Evolutionary conservation across 2,888 invertebrate species (phyloP).

Genomic region (Bhutanitis thaidina): DNA sequence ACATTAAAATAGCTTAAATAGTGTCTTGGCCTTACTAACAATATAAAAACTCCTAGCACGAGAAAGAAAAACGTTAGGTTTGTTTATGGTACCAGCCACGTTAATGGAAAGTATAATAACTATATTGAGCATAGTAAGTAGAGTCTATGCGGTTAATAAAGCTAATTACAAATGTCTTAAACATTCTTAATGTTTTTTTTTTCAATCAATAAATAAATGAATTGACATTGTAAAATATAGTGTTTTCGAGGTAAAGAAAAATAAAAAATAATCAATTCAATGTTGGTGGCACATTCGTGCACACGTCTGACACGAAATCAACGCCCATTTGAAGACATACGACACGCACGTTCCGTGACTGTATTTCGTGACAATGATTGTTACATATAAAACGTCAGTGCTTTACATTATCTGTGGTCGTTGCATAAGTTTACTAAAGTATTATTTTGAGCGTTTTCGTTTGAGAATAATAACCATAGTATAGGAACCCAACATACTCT

Average conservation of each 20-base stretch:
- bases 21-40: too few relatives aligned
- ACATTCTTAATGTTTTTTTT: neutral
- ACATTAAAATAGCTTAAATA: too few relatives aligned
- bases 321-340: neutral
- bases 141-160: too few relatives aligned
- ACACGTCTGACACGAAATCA: conserved; percentile 1
- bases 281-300: conserved; percentile 7
- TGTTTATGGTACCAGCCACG: too few relatives aligned
- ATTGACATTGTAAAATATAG: conserved; percentile 1
- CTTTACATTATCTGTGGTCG: neutral
- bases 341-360: neutral
- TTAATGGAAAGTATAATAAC: too few relatives aligned
- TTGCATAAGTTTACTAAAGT: too few relatives aligned
- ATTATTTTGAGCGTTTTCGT: too few relatives aligned
- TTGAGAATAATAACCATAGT: too few relatives aligned
- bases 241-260: neutral
- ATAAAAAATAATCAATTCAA: conserved; percentile 9
- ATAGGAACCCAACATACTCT: too few relatives aligned
- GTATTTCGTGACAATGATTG: neutral
- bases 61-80: too few relatives aligned
- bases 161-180: neutral
- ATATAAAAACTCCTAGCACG: too few relatives aligned
- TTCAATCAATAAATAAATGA: neutral
- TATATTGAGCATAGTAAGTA: too few relatives aligned
- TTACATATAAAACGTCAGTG: neutral